These are phyloP conservation scores for Brachionus asplanchnoidis DNA, from an alignment of 1,140 invertebrate species.

Conservation along the genomic window DNA sequence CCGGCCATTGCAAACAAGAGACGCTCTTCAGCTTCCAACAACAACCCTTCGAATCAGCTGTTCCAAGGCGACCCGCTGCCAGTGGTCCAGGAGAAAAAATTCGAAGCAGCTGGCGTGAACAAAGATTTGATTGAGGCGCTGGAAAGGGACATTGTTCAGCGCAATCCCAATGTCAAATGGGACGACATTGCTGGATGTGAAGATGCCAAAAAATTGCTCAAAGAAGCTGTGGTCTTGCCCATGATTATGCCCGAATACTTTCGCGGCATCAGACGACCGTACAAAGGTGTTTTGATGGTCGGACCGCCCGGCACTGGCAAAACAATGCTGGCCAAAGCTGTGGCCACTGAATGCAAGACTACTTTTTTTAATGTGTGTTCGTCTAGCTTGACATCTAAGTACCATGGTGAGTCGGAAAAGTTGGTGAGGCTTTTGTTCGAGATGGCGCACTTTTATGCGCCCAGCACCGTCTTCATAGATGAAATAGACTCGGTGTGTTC, in stretches of 20 bases:
- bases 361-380: conserved; percentile 99
- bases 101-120: conserved; percentile 82
- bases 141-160: conserved; percentile 93
- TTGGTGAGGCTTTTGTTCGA: conserved; percentile 92
- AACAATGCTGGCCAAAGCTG: conserved; percentile 97
- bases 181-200: conserved; percentile 88
- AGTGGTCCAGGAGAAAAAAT: conserved; percentile 58
- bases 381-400: conserved; percentile 93
- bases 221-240: conserved; percentile 95
- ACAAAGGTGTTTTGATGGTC: conserved; percentile 94
- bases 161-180: conserved; percentile 93
- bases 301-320: conserved; percentile 96
- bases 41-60: conserved; percentile 31
- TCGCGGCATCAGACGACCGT: conserved; percentile 84
- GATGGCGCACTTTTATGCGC: conserved; percentile 98
- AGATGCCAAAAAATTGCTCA: conserved; percentile 86
- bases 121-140: conserved; percentile 88
- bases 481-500: conserved; percentile 98
- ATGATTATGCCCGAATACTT: conserved; percentile 98
- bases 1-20: conserved; percentile 43
- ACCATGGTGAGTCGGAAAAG: conserved; percentile 96
- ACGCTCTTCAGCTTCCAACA: neutral
- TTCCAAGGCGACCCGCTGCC: conserved; percentile 41
- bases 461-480: conserved; percentile 98
- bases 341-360: conserved; percentile 96